These are phyloP conservation scores for Tridacna crocea DNA, from an alignment of 2,888 invertebrate species.

Conservation along the genomic window DNA sequence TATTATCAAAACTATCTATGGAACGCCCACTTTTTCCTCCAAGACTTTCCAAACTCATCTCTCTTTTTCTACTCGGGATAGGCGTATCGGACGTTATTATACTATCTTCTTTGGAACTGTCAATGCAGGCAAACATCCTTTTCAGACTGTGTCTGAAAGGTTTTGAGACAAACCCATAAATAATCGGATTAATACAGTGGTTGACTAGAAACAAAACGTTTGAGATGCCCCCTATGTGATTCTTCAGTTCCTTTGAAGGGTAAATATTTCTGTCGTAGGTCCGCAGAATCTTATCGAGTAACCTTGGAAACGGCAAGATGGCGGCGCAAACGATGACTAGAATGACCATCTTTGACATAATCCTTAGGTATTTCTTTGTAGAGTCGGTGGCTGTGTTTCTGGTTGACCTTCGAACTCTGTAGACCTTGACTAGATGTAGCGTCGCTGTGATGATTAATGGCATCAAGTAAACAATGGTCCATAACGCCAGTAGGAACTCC, in stretches of 20 bases:
- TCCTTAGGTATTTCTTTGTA: conserved; percentile 48
- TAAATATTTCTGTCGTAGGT: conserved; percentile 16
- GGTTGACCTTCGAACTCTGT: conserved; percentile 32
- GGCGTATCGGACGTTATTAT: conserved; percentile 46
- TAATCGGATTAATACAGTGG: conserved; percentile 52
- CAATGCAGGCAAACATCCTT: conserved; percentile 35
- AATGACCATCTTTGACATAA: conserved; percentile 57
- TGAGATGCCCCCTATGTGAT: conserved; percentile 39
- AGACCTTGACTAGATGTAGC: conserved; percentile 47
- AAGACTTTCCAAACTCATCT: conserved; percentile 30
- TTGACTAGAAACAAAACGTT: conserved; percentile 47
- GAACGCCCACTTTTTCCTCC: conserved; percentile 15
- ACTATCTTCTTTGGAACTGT: conserved; percentile 32
- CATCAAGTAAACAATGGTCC: conserved; percentile 49
- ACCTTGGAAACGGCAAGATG: conserved; percentile 51
- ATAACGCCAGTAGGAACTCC: conserved; percentile 35
- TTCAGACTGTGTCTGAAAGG: conserved; percentile 48
- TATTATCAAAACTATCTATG: conserved; percentile 29
- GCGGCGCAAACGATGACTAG: conserved; percentile 52
- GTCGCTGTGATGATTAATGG: conserved; percentile 45
- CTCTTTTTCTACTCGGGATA: conserved; percentile 31
- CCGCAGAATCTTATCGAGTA: conserved; percentile 40
- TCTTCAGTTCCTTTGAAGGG: conserved; percentile 29
- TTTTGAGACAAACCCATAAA: conserved; percentile 52
- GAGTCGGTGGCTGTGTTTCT: conserved; percentile 34